A percentile compares a stretch with the other conserved stretches of the same genome.
phyloP scores from a whole-genome alignment of 2,797 vertebrate genomes.

The Ambastaia sidthimunki region DNA sequence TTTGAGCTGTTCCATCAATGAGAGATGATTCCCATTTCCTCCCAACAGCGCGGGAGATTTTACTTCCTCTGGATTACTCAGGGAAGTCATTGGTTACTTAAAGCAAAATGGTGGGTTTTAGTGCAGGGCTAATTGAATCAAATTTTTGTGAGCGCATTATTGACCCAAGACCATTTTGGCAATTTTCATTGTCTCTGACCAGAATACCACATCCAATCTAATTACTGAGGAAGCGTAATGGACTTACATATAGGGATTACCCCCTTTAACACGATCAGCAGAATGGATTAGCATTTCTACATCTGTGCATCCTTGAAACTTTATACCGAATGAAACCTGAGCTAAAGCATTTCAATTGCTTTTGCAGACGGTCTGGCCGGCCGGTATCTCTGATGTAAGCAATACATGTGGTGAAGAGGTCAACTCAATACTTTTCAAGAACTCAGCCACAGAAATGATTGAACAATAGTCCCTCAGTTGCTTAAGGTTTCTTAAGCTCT shows the following conservation, averaged over 20 bases:
- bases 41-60: conserved; percentile 16
- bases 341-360: conserved; percentile 53
- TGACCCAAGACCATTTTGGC: conserved; percentile 53
- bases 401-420: conserved; percentile 16
- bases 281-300: conserved; percentile 58
- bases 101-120: conserved; percentile 56
- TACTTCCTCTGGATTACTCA: conserved; percentile 41
- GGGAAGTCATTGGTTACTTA: conserved; percentile 29
- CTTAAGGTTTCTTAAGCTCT: background rate
- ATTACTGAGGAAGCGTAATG: conserved; percentile 64
- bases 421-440: conserved; percentile 23
- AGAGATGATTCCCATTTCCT: conserved; percentile 6
- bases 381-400: background rate
- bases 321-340: conserved; percentile 64
- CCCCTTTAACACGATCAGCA: conserved; percentile 70
- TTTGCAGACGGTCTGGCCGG: background rate
- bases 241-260: conserved; percentile 63
- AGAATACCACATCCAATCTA: conserved; percentile 52
- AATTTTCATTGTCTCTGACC: conserved; percentile 52
- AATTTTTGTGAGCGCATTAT: conserved; percentile 53
- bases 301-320: conserved; percentile 66
- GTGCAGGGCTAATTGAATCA: conserved; percentile 57
- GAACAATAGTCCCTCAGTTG: conserved; percentile 47
- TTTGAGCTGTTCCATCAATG: conserved; percentile 31
- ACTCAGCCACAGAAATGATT: background rate